Base-by-base conservation (phyloP, 2,797 vertebrate genomes). In the Hippoglossus hippoglossus region DNA sequence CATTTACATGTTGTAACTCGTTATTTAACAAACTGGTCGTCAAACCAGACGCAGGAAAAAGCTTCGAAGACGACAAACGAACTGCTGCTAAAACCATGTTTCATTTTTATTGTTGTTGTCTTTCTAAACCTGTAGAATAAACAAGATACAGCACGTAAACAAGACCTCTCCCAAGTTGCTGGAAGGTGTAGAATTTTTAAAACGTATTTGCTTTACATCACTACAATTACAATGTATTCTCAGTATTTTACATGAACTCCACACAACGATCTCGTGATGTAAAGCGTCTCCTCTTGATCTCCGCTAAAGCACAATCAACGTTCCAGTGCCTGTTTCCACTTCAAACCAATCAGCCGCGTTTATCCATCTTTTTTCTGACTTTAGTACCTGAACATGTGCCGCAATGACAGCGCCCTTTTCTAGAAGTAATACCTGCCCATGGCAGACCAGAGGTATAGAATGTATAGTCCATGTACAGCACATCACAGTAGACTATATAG, bases 261-360 rank as follows among this genome's bases (percentile, higher is more conserved):
- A 34, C 9, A 34, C 31, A 34, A 34, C 31, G 8, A 11, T 34
- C 9, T 34, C 10, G 31, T 34, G 31, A 11, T 34, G 31, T 34
- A 21, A 36, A 15, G 13, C 15, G 5, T 51, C 28, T 73, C 65
- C 63, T 55, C 34, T 47, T 16, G 12, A 61, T 13, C 39, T 39
- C 69, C 53, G 51, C 50, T 49, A 52, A 91, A 90, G 86, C 87
- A 91, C 88, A 90, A 90, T 86, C 82, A 81, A 77, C 9, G 19
- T 59, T 54, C 54, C 79, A 86, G 84, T 89, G 87, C 87, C 90
- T 90, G 82, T 72, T 80, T 79, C 81, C 73, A 24, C 49, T 10
- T 13, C 34, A 4, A 69, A 79, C 63, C 7, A 60, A 44, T 70
- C 36, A 2, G 39, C 59, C 18, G 52, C 57, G 49, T 62, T 67